Conservation (phyloP, 2,113 vertebrate species). For the Heterotis niloticus region DNA sequence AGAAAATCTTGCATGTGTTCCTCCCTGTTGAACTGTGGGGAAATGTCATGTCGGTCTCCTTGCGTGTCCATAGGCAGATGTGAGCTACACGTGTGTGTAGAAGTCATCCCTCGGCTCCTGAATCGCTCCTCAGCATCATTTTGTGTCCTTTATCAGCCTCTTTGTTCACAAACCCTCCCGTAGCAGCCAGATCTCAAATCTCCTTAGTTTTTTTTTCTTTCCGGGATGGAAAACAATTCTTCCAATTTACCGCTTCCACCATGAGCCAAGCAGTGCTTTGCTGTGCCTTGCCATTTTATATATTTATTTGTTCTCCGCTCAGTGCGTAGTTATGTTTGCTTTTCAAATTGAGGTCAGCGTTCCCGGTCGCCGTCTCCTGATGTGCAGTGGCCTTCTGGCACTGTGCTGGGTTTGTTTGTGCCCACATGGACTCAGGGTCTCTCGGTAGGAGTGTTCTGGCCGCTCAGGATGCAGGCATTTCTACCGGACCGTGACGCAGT, state of each 20-base stretch:
- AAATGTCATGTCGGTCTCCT: background rate
- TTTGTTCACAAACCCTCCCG: background rate
- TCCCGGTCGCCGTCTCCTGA: background rate
- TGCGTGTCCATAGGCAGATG: background rate
- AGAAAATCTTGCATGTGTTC: background rate
- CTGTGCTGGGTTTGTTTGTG: background rate
- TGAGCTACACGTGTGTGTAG: background rate
- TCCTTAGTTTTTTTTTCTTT: background rate
- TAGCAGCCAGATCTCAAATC: background rate
- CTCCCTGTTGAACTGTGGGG: background rate
- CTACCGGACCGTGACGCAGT: background rate
- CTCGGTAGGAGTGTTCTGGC: background rate
- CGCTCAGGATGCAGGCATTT: background rate
- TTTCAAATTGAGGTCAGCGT: slow-evolving; percentile 22
- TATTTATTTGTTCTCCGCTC: background rate
- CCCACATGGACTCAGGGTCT: background rate
- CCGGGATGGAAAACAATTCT: background rate
- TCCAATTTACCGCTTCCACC: background rate
- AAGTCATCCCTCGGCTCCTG: background rate
- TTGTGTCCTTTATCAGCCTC: background rate
- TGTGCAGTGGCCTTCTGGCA: background rate
- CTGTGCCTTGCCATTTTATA: background rate
- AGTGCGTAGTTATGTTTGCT: background rate
- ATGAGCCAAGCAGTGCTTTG: background rate
- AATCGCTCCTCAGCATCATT: background rate